Evolutionary conservation across 2,113 vertebrate species (phyloP), one percentile per base, ranked within the genome.

Genomic region (Oncorhynchus masou): DNA sequence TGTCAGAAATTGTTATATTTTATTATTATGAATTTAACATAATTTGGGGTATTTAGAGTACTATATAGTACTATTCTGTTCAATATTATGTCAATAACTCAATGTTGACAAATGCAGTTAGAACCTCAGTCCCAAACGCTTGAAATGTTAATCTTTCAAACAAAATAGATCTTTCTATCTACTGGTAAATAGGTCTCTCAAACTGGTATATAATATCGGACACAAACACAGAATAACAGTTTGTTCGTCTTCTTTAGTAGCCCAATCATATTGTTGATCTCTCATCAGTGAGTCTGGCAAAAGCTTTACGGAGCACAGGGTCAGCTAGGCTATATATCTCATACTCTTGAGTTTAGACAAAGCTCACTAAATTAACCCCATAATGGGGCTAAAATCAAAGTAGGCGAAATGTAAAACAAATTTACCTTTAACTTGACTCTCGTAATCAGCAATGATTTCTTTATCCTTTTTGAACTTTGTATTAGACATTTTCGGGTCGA

Each of bases 341-440:
- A 45, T 45, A 45, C 39, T 2, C 9, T 45, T 45, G 8, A 11
- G 39, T 45, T 45, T 45, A 45, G 39, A 45, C 39, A 45, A 11
- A 45, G 2, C 9, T 45, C 68, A 67, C 77, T 48, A 45, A 5
- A 5, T 19, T 9, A 45, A 45, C 39, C 39, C 39, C 2, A 45
- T 45, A 45, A 45, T 11, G 39, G 8, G 39, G 39, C 12, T 19
- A 20, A 13, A 19, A 57, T 57, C 54, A 20, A 57, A 57, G 54
- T 20, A 57, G 19, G 54, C 54, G 5, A 57, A 57, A 45, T 45
- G 84, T 76, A 60, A 3, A 12, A 54, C 51, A 5, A 48, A 15
- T 92, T 94, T 94, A 98, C 97, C 97, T 97, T 99, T 98, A 65
- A 98, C 96, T 95, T 99, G 97, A 87, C 95, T 96, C 92, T 99